Evolutionary conservation across 2,113 vertebrate species (phyloP).

Genomic region (Microcebus jonahi): DNA sequence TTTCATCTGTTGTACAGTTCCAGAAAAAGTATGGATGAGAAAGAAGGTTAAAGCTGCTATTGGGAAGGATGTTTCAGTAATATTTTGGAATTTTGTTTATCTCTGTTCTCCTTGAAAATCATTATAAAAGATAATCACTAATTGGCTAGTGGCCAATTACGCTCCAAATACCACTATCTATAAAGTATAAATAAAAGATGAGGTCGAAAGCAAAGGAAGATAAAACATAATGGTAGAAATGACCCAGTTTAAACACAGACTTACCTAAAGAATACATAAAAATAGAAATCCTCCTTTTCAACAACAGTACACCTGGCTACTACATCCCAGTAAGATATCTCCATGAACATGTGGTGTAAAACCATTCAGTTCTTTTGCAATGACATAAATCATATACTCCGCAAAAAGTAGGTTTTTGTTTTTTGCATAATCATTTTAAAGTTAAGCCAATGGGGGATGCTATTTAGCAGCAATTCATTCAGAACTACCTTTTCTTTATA

Average conservation of each 20-base stretch:
- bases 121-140: constrained; percentile 38
- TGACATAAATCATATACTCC: constrained; percentile 1
- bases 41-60: constrained; percentile 24
- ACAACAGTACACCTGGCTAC: background rate
- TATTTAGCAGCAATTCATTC: constrained; percentile 56
- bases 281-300: background rate
- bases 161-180: background rate
- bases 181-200: constrained; percentile 50
- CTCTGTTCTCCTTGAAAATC: constrained; percentile 48
- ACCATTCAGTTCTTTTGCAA: background rate
- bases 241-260: background rate
- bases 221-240: background rate
- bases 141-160: constrained; percentile 1
- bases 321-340: background rate
- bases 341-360: background rate
- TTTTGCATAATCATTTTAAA: constrained; percentile 62
- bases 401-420: constrained; percentile 26
- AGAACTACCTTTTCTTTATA: constrained; percentile 53
- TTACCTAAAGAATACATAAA: background rate
- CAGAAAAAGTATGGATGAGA: constrained; percentile 25
- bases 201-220: constrained; percentile 21
- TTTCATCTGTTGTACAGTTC: constrained; percentile 46
- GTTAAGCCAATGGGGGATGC: constrained; percentile 58
- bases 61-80: background rate
- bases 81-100: constrained; percentile 37